Conservation (phyloP, 1,140 invertebrate species). For the Magallana ariakensis region DNA sequence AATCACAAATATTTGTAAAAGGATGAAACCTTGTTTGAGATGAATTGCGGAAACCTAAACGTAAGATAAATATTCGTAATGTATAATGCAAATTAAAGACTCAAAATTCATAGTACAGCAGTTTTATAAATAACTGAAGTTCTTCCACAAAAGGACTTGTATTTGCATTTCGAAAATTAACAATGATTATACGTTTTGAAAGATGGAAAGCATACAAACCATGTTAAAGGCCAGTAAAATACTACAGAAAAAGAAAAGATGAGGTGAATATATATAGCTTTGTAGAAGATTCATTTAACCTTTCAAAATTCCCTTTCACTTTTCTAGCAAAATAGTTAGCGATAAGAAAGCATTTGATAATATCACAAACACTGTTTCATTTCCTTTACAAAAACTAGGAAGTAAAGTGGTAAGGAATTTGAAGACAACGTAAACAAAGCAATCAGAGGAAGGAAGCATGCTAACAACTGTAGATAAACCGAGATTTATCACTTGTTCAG, state of each 20-base stretch:
- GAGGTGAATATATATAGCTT: not conserved
- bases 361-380: not conserved
- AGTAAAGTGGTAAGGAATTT: not conserved
- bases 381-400: not conserved
- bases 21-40: not conserved
- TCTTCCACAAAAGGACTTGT: not conserved
- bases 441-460: slow-evolving; percentile 14
- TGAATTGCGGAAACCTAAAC: not conserved
- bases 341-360: not conserved
- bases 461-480: not conserved
- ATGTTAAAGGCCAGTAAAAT: not conserved
- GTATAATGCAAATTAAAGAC: too few relatives aligned
- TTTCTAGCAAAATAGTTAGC: not conserved
- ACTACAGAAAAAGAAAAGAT: not conserved
- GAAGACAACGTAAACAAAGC: slow-evolving; percentile 5
- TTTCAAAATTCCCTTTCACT: slow-evolving; percentile 4
- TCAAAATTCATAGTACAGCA: not conserved
- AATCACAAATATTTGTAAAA: not conserved
- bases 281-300: not conserved
- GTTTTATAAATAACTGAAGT: not conserved
- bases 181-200: not conserved
- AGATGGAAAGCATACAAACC: not conserved
- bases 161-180: too few relatives aligned
- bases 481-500: not conserved
- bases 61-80: too few relatives aligned